phyloP scores from a whole-genome alignment of 2,797 vertebrate species.

The Danio jaintianensis region DNA sequence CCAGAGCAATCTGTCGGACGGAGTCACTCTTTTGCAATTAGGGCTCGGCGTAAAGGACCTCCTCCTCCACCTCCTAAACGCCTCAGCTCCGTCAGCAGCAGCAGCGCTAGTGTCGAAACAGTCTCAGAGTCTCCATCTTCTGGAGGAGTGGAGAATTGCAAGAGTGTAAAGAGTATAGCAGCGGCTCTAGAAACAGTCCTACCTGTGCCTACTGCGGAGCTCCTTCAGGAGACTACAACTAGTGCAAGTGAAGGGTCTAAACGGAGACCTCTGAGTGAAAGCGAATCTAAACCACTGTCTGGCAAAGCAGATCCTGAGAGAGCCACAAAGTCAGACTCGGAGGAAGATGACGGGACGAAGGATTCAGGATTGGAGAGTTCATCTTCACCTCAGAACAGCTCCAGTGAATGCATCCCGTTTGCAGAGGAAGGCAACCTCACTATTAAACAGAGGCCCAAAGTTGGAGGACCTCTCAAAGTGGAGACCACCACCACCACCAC shows the following conservation, averaged over 20 bases:
- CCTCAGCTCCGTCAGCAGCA: conserved; percentile 88
- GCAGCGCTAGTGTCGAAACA: conserved; percentile 64
- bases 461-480: conserved; percentile 71
- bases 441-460: conserved; percentile 95
- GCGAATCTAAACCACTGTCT: conserved; percentile 57
- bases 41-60: conserved; percentile 89
- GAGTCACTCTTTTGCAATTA: conserved; percentile 94
- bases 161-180: conserved; percentile 73
- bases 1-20: conserved; percentile 82
- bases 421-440: conserved; percentile 96
- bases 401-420: conserved; percentile 94
- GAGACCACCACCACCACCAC: conserved; percentile 52
- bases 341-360: conserved; percentile 77
- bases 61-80: conserved; percentile 92
- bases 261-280: conserved; percentile 84
- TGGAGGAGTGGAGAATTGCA: conserved; percentile 54
- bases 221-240: conserved; percentile 46
- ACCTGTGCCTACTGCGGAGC: conserved; percentile 31
- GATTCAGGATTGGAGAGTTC: conserved; percentile 64
- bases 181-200: conserved; percentile 70
- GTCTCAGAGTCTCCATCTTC: accelerated
- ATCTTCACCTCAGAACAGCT: conserved; percentile 88
- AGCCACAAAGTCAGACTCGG: conserved; percentile 78
- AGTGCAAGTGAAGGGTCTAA: conserved; percentile 55
- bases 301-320: conserved; percentile 17